Evolutionary conservation across 2,888 invertebrate genomes (phyloP).

Genomic region (Phengaris alcon): DNA sequence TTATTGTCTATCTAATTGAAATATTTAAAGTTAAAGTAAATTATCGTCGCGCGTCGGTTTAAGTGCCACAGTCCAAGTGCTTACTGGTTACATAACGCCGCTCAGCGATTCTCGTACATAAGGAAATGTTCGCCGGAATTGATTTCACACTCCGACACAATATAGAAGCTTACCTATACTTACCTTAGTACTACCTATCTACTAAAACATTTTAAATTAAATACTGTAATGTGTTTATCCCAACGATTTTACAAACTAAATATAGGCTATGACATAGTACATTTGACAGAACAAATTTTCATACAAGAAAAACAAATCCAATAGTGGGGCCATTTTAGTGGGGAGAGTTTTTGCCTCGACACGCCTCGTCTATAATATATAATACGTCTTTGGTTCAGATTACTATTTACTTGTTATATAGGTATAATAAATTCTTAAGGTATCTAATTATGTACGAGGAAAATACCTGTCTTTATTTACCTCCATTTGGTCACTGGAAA

Average conservation of each 20-base stretch:
- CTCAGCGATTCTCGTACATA: neutral
- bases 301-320: no score
- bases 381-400: no score
- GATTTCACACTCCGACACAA: neutral
- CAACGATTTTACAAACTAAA: no score
- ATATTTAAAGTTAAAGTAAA: neutral
- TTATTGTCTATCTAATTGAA: no score
- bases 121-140: conserved; percentile 6
- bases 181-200: neutral
- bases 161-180: neutral
- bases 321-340: no score
- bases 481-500: neutral
- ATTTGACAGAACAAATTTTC: no score
- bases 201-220: neutral
- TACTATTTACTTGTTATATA: neutral
- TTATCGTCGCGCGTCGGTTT: neutral
- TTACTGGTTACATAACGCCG: neutral
- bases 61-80: neutral
- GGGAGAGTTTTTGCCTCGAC: no score
- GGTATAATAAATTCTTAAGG: neutral
- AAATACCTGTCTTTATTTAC: neutral
- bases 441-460: neutral
- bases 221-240: neutral
- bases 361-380: no score
- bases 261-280: no score